Evolutionary conservation across 2,113 vertebrate genomes (phyloP), one percentile per base, ranked within the genome.

Genomic region (Ploceus nigricollis): DNA sequence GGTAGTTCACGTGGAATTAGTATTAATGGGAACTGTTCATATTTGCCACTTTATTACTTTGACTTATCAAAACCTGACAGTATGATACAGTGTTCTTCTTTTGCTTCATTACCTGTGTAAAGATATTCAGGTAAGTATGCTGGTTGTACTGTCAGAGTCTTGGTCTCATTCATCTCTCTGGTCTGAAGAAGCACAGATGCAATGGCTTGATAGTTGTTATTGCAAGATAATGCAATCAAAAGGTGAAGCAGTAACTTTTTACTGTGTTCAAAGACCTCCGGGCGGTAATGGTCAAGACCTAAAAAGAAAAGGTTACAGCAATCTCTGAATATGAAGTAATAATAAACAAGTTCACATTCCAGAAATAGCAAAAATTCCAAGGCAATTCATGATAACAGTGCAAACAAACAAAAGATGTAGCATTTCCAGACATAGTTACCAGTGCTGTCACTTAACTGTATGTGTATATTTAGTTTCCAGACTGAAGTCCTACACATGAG

Each of bases 191-290:
- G 98, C 61, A 99, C 99, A 14, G 99, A 99, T 13, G 99, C 99
- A 57, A 99, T 99, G 60, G 99, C 97, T 90, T 99, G 99, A 93
- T 99, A 99, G 96, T 98, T 99, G 97, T 99, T 99, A 93, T 99
- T 99, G 96, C 99, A 99, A 87, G 99, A 99, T 2, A 99, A 98
- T 2, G 98, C 98, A 53, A 99, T 99, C 95, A 99, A 97, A 92
- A 99, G 98, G 93, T 99, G 99, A 58, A 99, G 99, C 17, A 99
- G 98, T 82, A 99, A 97, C 54, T 99, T 99, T 93, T 99, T 99
- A 98, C 99, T 99, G 97, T 99, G 99, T 94, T 99, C 99, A 94
- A 99, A 99, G 86, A 99, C 99, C 97, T 99, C 99, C 2, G 99
- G 99, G 40, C 99, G 98, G 94, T 99, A 99, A 97, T 99, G 99